Evolutionary conservation across 2,888 invertebrate species (phyloP).

Genomic region (Volucella bombylans): DNA sequence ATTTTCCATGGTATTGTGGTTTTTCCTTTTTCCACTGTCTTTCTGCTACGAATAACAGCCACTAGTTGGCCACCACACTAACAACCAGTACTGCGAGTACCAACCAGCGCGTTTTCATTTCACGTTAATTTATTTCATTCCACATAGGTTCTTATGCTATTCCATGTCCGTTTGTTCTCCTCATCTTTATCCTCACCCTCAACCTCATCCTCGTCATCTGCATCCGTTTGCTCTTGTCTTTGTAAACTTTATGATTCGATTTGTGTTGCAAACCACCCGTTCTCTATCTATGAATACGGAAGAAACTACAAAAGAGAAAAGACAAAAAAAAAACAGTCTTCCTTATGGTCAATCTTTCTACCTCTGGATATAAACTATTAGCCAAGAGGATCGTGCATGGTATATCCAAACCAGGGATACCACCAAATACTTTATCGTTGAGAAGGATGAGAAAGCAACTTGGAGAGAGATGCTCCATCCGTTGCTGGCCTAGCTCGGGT

Average conservation of each 20-base stretch:
- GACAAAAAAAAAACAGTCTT: constrained; percentile 50
- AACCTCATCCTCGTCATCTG: background rate
- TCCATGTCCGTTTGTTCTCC: constrained; percentile 49
- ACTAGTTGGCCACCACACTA: background rate
- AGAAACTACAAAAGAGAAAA: constrained; percentile 40
- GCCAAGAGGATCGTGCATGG: constrained; percentile 24
- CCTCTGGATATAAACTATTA: constrained; percentile 56
- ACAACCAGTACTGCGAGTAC: background rate
- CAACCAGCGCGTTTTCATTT: constrained; percentile 57
- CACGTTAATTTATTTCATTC: constrained; percentile 72
- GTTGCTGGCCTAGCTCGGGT: constrained; percentile 24
- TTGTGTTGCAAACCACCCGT: constrained; percentile 27
- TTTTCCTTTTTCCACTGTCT: constrained; percentile 19
- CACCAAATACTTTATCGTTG: constrained; percentile 1
- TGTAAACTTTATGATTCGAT: constrained; percentile 69
- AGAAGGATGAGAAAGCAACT: constrained; percentile 13
- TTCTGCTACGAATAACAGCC: background rate
- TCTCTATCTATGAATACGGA: constrained; percentile 37
- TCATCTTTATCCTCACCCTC: background rate
- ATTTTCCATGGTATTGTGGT: constrained; percentile 63
- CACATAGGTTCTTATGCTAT: constrained; percentile 38
- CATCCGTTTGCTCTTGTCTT: constrained; percentile 42
- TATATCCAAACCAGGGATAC: too few species aligned
- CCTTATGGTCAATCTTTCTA: constrained; percentile 67
- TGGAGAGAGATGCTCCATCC: constrained; percentile 19